Evolutionary conservation across 2,888 invertebrate genomes (phyloP).

Genomic region (Luperina testacea): DNA sequence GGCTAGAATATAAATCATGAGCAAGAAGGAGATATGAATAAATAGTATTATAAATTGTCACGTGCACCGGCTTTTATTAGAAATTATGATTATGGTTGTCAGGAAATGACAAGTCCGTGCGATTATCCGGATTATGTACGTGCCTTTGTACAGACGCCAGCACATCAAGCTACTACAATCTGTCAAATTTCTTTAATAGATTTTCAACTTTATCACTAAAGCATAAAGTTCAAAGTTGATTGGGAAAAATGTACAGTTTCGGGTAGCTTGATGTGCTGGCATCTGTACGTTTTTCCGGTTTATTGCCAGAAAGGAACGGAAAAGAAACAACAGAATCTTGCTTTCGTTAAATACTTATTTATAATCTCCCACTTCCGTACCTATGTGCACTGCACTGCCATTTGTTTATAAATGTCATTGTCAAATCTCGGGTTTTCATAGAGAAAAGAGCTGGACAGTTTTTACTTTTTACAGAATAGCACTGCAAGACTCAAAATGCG

Average conservation of each 20-base stretch:
- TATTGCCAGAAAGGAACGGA: conserved; percentile 7
- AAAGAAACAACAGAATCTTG: background rate
- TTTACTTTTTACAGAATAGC: background rate
- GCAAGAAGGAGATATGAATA: conserved; percentile 43
- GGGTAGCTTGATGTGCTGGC: too few species aligned
- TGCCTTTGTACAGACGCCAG: conserved; percentile 11
- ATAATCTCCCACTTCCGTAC: background rate
- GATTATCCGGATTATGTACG: conserved; percentile 37
- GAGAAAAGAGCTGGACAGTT: conserved; percentile 2
- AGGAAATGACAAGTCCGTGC: conserved; percentile 40
- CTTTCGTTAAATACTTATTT: background rate
- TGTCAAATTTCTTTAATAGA: too few species aligned
- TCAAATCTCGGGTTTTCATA: conserved; percentile 1
- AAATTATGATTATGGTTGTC: conserved; percentile 37
- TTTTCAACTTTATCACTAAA: too few species aligned
- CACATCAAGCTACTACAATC: too few species aligned
- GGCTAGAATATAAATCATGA: conserved; percentile 35
- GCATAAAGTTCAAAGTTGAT: too few species aligned
- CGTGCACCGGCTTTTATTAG: conserved; percentile 25
- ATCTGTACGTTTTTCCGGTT: conserved; percentile 35
- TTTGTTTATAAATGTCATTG: conserved; percentile 1
- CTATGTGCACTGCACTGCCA: background rate
- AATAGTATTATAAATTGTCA: conserved; percentile 21
- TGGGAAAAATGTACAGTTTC: too few species aligned
- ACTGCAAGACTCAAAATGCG: background rate